phyloP scores from a whole-genome alignment of 2,113 vertebrate species.

The Mesoclemmys tuberculata region DNA sequence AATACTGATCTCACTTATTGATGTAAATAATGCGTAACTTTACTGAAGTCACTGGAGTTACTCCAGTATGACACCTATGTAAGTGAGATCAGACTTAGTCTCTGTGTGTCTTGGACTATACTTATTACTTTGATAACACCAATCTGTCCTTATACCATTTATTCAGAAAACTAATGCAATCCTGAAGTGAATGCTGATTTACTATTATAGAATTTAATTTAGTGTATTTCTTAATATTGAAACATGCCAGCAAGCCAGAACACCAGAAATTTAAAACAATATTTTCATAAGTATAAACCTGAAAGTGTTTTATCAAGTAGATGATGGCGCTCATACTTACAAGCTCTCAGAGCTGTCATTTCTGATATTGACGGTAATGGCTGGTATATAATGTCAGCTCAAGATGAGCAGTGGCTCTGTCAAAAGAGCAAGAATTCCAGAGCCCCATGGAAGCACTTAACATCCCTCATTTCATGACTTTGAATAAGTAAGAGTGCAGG shows the following conservation, averaged over 20 bases:
- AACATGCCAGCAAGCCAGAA: background rate
- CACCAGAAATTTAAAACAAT: fast-evolving
- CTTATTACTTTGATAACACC: background rate
- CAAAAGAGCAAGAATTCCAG: background rate
- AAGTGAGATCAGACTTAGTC: background rate
- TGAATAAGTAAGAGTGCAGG: background rate
- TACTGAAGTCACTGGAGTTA: background rate
- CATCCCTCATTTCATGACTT: background rate
- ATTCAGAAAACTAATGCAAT: fast-evolving
- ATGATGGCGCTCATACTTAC: background rate
- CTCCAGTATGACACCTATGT: background rate
- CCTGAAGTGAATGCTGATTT: conserved; percentile 16
- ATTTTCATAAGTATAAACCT: background rate
- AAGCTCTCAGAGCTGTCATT: background rate
- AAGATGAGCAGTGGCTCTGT: background rate
- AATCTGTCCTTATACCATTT: background rate
- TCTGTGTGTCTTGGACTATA: background rate
- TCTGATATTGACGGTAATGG: background rate
- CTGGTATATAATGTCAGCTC: background rate
- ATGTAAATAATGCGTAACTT: background rate
- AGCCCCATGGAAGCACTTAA: background rate
- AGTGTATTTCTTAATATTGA: background rate
- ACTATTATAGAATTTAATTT: background rate
- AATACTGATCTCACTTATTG: background rate
- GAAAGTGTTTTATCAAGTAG: background rate